phyloP scores from a whole-genome alignment of 2,888 invertebrate species.

The Anarsia innoxiella region DNA sequence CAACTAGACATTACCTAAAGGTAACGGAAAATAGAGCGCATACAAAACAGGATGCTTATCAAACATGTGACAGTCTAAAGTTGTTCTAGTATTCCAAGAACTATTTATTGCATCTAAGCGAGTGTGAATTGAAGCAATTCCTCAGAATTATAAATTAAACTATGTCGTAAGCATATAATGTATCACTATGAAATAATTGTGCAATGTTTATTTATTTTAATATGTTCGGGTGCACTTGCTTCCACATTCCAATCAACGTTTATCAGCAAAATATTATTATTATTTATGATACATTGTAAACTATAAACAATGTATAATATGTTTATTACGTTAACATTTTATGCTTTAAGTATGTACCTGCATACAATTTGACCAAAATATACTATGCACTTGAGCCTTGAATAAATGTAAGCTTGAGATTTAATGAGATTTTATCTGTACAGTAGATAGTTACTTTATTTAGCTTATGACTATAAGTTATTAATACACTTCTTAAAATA shows the following conservation, averaged over 20 bases:
- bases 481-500: constrained; percentile 10
- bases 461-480: no score
- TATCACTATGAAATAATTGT: constrained; percentile 35
- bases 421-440: no score
- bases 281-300: constrained; percentile 36
- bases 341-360: no score
- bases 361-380: no score
- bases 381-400: no score
- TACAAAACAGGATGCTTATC: no score
- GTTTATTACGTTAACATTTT: constrained; percentile 9
- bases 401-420: no score
- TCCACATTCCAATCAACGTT: constrained; percentile 61
- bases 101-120: no score
- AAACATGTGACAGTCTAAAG: background rate
- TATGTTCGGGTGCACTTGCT: constrained; percentile 32
- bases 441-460: no score
- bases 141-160: no score
- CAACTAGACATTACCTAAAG: no score
- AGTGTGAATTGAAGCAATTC: background rate
- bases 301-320: constrained; percentile 25
- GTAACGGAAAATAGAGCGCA: no score
- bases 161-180: background rate
- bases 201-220: constrained; percentile 47
- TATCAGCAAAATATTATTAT: constrained; percentile 54
- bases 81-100: background rate